phyloP scores from a whole-genome alignment of 1,140 invertebrate species.

The Nixonia krombeini region DNA sequence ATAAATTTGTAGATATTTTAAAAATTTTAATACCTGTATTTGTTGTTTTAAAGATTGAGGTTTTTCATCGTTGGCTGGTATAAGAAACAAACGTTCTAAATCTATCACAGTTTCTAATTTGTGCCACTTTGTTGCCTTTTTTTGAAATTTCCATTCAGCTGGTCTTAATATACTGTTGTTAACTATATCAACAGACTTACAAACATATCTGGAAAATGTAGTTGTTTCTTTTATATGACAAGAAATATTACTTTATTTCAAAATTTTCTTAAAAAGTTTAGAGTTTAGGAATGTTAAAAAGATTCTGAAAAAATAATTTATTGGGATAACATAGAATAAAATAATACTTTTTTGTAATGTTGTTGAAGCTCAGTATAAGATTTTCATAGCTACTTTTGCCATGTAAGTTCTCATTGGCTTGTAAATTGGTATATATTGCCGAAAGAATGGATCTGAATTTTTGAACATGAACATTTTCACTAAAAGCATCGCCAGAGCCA shows the following conservation, averaged over 20 bases:
- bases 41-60: conserved; percentile 76
- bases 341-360: conserved; percentile 67
- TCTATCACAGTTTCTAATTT: conserved; percentile 79
- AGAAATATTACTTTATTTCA: not conserved
- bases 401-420: conserved; percentile 74
- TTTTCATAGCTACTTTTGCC: conserved; percentile 71
- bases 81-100: conserved; percentile 78
- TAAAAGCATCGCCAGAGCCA: conserved; percentile 77
- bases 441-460: conserved; percentile 75
- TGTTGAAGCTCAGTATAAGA: conserved; percentile 72
- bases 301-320: no score
- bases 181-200: conserved; percentile 60
- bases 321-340: no score
- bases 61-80: conserved; percentile 71
- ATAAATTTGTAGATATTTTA: no score
- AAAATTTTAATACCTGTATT: conserved; percentile 72
- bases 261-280: no score
- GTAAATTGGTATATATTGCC: conserved; percentile 73
- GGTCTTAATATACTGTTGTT: conserved; percentile 67
- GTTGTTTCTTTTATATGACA: no score
- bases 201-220: conserved; percentile 52
- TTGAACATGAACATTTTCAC: conserved; percentile 59
- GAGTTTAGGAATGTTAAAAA: no score
- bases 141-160: conserved; percentile 77
- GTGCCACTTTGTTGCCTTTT: conserved; percentile 77